These are phyloP conservation scores for Vespertilio murinus DNA, from an alignment of 2,797 vertebrate species.

Conservation along the genomic window DNA sequence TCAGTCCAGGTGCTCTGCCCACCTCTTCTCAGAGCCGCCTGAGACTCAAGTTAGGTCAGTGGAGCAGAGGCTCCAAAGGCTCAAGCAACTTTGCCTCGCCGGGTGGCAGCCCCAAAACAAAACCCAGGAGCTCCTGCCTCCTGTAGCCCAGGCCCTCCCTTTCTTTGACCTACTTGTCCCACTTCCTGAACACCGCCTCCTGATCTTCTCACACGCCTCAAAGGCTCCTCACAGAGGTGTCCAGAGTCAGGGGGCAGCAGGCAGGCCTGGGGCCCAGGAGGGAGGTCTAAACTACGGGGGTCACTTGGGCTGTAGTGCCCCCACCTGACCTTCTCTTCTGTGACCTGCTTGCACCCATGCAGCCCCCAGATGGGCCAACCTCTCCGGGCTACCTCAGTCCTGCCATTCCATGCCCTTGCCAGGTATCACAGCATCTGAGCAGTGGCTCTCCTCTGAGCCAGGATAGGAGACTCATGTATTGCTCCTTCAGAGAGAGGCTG, in stretches of 20 bases:
- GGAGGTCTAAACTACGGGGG: neutral
- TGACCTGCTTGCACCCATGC: neutral
- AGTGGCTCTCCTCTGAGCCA: neutral
- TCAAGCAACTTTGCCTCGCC: neutral
- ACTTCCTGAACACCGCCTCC: neutral
- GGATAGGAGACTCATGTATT: neutral
- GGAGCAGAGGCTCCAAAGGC: neutral
- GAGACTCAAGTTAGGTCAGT: neutral
- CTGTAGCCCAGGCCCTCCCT: neutral
- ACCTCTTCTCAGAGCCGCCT: neutral
- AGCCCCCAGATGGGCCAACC: neutral
- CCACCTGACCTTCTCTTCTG: neutral
- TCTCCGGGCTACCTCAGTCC: too few species aligned
- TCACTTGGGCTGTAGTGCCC: neutral
- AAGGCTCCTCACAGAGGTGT: neutral
- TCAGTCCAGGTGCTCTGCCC: neutral
- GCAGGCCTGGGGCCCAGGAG: neutral
- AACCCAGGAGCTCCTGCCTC: neutral
- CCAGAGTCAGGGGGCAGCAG: neutral
- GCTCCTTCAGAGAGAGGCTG: neutral
- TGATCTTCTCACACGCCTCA: neutral
- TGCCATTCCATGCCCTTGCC: neutral
- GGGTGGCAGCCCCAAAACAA: neutral
- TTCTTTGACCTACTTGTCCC: neutral
- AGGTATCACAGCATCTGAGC: rapidly evolving